A percentile compares a stretch with the other conserved stretches of the same genome.
These are phyloP conservation scores for Boloria euphrosyne DNA, from an alignment of 2,888 invertebrate species.

Conservation along the genomic window DNA sequence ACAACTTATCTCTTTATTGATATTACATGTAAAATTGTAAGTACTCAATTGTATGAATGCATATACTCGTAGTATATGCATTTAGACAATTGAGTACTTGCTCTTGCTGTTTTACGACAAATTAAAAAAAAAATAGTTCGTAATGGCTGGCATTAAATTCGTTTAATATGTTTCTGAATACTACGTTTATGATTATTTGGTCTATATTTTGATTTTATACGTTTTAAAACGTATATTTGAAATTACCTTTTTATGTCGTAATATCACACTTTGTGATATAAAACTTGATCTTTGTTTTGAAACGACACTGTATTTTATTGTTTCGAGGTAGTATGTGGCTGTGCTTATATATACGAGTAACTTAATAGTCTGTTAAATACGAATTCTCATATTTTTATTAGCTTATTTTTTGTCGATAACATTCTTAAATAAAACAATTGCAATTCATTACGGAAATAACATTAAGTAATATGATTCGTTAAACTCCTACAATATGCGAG, in stretches of 20 bases:
- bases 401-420: neutral
- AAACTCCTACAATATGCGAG: neutral
- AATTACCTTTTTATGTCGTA: too few relatives aligned
- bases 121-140: neutral
- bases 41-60: conserved; percentile 6
- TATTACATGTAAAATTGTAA: conserved; percentile 3
- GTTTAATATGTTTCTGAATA: conserved; percentile 15
- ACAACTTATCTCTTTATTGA: conserved; percentile 9
- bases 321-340: too few relatives aligned
- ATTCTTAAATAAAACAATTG: neutral
- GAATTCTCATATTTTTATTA: neutral
- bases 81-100: too few relatives aligned
- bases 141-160: conserved; percentile 3
- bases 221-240: too few relatives aligned
- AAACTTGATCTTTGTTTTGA: too few relatives aligned
- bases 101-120: conserved; percentile 16
- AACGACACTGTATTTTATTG: too few relatives aligned
- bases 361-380: neutral
- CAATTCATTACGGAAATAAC: too few relatives aligned
- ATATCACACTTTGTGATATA: too few relatives aligned
- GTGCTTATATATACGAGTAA: too few relatives aligned
- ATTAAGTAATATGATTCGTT: neutral
- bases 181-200: too few relatives aligned
- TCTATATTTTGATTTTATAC: too few relatives aligned
- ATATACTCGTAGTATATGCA: neutral